phyloP scores from a whole-genome alignment of 2,113 vertebrate genomes.

The Euleptes europaea region DNA sequence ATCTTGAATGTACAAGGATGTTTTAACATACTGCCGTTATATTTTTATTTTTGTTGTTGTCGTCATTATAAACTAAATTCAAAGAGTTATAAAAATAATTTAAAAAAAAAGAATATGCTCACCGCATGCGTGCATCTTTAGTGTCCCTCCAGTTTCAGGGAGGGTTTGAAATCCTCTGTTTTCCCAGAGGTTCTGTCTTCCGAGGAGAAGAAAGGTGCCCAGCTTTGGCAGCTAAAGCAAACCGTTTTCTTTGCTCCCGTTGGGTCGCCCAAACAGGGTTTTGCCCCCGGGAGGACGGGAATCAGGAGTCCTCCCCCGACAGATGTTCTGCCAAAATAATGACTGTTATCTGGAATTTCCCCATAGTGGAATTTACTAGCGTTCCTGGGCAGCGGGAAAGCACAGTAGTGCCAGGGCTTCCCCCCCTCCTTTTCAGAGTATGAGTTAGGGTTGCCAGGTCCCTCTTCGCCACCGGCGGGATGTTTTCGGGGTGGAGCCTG shows the following conservation, averaged over 20 bases:
- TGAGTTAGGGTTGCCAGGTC: no score
- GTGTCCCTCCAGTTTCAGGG: background rate
- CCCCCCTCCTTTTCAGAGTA: background rate
- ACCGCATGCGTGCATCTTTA: no score
- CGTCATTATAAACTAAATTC: no score
- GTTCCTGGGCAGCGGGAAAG: background rate
- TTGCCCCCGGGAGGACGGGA: background rate
- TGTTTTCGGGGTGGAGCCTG: no score
- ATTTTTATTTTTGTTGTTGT: no score
- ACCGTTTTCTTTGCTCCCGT: background rate
- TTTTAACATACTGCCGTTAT: no score
- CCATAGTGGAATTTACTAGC: background rate
- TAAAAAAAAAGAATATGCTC: no score
- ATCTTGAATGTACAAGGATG: no score
- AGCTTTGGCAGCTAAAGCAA: background rate
- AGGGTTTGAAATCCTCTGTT: background rate
- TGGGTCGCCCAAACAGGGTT: background rate
- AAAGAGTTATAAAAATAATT: no score
- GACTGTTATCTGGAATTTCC: slow-evolving; percentile 7
- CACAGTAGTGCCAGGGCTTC: background rate
- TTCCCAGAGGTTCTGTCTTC: no score
- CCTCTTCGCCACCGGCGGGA: no score
- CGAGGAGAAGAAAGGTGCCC: background rate
- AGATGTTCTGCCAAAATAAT: slow-evolving; percentile 9
- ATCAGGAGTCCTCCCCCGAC: background rate